Conservation (phyloP, 2,113 vertebrate species). For the cat (Felis catus) region F.catus_Fca126_mat1.0 CM031419.1:164626501-164627000, state of each 20-base stretch:
- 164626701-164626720: neutral
- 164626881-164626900: neutral
- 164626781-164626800: conserved; percentile 45
- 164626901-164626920: neutral
- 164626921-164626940: neutral
- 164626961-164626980: neutral
- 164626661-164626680: neutral
- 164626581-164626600: neutral
- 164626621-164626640: neutral
- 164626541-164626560: neutral
- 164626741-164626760: neutral
- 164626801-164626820: neutral
- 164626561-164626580: neutral
- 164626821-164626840: neutral
- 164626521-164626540: conserved; percentile 40
- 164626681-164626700: neutral
- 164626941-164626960: neutral
- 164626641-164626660: neutral
- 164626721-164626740: neutral
- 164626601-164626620: neutral
- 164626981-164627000: neutral
- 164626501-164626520: conserved; percentile 40
- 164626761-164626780: neutral
- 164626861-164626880: neutral
- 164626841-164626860: neutral